These are phyloP conservation scores for Odiellus spinosus DNA, from an alignment of 2,888 invertebrate genomes.

Conservation along the genomic window DNA sequence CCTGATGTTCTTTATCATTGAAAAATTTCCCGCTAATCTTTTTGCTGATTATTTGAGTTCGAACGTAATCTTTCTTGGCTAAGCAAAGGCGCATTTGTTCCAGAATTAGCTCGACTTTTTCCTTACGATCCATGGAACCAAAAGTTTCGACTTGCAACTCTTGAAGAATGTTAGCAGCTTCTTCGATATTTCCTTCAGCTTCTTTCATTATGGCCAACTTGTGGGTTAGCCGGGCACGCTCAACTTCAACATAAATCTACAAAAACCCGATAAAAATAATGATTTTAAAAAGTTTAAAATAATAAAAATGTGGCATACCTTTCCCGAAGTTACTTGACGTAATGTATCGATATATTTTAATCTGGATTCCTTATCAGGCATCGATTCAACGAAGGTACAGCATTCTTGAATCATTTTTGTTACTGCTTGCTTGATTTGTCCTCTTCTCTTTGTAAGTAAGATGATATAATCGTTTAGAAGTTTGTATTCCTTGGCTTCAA, in stretches of 20 bases:
- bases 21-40: constrained; percentile 96
- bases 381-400: constrained; percentile 77
- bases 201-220: constrained; percentile 39
- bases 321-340: constrained; percentile 87
- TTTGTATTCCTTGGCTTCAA: constrained; percentile 65
- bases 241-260: constrained; percentile 99
- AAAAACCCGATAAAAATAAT: constrained; percentile 51
- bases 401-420: constrained; percentile 82
- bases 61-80: constrained; percentile 84
- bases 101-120: constrained; percentile 86
- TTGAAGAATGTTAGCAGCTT: constrained; percentile 84
- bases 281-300: constrained; percentile 1
- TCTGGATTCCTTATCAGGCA: constrained; percentile 74
- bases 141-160: constrained; percentile 87
- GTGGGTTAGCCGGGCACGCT: constrained; percentile 86
- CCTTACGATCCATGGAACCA: constrained; percentile 95
- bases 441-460: constrained; percentile 74
- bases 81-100: constrained; percentile 97
- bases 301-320: constrained; percentile 36
- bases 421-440: constrained; percentile 90
- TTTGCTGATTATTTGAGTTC: constrained; percentile 96
- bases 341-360: constrained; percentile 91
- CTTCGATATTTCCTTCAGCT: constrained; percentile 45
- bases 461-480: constrained; percentile 85
- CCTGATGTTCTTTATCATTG: constrained; percentile 59